A percentile compares a stretch with the other conserved stretches of the same genome.
phyloP scores from a whole-genome alignment of 2,797 vertebrate species.

The Vireo griseus region DNA sequence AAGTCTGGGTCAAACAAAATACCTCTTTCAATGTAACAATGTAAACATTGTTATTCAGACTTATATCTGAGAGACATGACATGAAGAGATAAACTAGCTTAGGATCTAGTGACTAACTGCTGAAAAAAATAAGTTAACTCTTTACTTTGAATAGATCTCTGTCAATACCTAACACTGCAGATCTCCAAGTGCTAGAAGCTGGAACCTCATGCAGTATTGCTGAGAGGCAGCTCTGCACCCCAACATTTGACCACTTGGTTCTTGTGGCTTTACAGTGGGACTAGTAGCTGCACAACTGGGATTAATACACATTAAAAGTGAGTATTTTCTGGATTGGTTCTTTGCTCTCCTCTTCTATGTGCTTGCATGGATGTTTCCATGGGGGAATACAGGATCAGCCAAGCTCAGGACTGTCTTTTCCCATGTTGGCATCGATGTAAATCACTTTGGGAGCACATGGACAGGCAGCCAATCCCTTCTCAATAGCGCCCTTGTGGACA shows the following conservation, averaged over 20 bases:
- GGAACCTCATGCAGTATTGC: background rate
- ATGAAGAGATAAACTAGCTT: background rate
- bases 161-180: background rate
- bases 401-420: background rate
- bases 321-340: background rate
- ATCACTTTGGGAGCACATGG: background rate
- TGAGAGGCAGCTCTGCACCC: background rate
- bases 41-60: background rate
- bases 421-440: fast-evolving
- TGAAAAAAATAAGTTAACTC: background rate
- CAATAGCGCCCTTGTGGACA: background rate
- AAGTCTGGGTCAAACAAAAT: background rate
- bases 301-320: background rate
- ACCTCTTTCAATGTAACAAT: background rate
- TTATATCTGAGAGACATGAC: background rate
- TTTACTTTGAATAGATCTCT: background rate
- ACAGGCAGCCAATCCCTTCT: background rate
- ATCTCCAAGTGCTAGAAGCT: background rate
- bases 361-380: fast-evolving
- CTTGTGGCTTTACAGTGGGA: background rate
- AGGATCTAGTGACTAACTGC: background rate
- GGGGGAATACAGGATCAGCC: fast-evolving
- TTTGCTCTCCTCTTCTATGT: background rate
- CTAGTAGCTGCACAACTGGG: background rate
- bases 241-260: background rate